phyloP scores from a whole-genome alignment of 2,888 invertebrate species.

The Macrophya alboannulata region DNA sequence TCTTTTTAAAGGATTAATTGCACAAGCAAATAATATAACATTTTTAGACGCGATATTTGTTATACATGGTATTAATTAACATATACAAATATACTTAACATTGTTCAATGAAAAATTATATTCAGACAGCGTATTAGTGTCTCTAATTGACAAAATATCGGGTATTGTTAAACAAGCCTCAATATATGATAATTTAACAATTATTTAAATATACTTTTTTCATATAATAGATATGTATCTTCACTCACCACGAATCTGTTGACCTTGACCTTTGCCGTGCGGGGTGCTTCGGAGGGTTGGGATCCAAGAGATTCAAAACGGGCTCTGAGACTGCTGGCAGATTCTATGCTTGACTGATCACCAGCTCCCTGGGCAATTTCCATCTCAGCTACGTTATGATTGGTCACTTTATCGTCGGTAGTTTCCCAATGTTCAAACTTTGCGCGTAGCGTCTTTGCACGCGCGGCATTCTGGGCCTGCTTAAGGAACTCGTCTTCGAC shows the following conservation, averaged over 20 bases:
- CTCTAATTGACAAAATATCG: background rate
- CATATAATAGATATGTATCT: background rate
- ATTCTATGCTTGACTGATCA: constrained; percentile 91
- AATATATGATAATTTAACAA: background rate
- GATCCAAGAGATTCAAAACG: constrained; percentile 93
- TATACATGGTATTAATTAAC: background rate
- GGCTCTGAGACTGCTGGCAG: constrained; percentile 92
- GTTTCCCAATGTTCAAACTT: constrained; percentile 95
- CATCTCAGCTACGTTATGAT: constrained; percentile 78
- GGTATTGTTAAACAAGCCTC: background rate
- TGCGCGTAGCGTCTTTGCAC: constrained; percentile 91
- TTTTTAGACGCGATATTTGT: background rate
- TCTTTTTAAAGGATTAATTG: background rate
- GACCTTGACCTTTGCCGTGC: constrained; percentile 85
- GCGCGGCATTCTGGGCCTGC: constrained; percentile 90
- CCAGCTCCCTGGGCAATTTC: constrained; percentile 82
- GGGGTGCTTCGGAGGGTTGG: constrained; percentile 81
- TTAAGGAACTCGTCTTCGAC: constrained; percentile 87
- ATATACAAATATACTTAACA: no score
- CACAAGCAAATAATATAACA: background rate
- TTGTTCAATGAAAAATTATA: no score
- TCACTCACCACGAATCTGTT: constrained; percentile 95
- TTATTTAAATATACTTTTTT: background rate
- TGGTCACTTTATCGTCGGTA: constrained; percentile 80
- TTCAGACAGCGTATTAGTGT: no score